A percentile compares a stretch with the other conserved stretches of the same genome.
phyloP scores from a whole-genome alignment of 1,140 invertebrate species.

The Oscheius sp. region DNA sequence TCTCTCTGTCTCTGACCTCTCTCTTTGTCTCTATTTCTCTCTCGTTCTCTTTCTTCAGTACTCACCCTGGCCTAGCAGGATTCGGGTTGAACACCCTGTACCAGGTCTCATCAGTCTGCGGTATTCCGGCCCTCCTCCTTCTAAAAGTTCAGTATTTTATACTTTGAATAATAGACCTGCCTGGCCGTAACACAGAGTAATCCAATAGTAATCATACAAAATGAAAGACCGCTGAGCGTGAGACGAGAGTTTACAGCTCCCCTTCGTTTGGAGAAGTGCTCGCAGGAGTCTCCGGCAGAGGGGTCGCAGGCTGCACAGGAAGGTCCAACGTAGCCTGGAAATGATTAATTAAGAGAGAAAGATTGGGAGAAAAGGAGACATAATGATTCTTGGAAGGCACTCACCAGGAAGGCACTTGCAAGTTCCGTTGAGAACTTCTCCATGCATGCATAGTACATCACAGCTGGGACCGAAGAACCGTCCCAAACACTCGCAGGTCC shows the following conservation, averaged over 20 bases:
- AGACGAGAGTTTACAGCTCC: constrained; percentile 30
- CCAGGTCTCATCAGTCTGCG: constrained; percentile 22
- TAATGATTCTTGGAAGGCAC: background rate
- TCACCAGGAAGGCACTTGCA: background rate
- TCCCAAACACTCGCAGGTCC: background rate
- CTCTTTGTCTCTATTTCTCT: too few relatives aligned
- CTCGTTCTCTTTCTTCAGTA: too few relatives aligned
- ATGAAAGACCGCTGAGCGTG: constrained; percentile 36
- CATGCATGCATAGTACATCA: constrained; percentile 4
- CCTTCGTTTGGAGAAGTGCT: background rate
- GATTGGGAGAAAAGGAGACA: background rate
- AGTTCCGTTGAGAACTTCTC: background rate
- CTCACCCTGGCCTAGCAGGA: constrained; percentile 12
- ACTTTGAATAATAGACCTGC: too few relatives aligned
- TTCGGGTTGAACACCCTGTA: constrained; percentile 29
- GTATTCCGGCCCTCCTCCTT: constrained; percentile 18
- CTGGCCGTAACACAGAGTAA: constrained; percentile 34
- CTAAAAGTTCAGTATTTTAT: constrained; percentile 5
- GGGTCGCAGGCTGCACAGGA: constrained; percentile 2
- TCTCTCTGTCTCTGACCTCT: background rate
- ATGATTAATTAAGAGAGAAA: background rate
- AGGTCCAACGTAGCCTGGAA: background rate
- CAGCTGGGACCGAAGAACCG: constrained; percentile 2
- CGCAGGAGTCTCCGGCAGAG: background rate
- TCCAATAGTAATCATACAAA: constrained; percentile 39